A percentile compares a stretch with the other conserved stretches of the same genome.
phyloP scores from a whole-genome alignment of 2,797 vertebrate species.

The Leuciscus waleckii region DNA sequence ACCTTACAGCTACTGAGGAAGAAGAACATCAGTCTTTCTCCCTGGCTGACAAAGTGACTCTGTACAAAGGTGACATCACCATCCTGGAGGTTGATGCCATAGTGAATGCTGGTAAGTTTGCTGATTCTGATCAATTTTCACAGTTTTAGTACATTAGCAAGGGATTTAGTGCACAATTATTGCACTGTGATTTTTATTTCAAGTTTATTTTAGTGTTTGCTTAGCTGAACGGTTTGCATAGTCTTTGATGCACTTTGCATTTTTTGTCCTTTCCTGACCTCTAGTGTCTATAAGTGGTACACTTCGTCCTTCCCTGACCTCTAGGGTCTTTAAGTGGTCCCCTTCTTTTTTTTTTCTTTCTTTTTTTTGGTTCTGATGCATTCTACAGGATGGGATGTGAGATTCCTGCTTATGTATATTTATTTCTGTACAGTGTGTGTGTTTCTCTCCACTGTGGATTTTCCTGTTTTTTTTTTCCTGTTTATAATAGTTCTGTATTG shows the following conservation, averaged over 20 bases:
- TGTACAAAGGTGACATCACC: slow-evolving; percentile 97
- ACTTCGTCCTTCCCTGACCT: slow-evolving; percentile 68
- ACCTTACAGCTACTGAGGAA: slow-evolving; percentile 76
- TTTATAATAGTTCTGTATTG: neutral
- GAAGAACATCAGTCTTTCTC: slow-evolving; percentile 79
- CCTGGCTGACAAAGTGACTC: slow-evolving; percentile 91
- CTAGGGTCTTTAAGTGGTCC: slow-evolving; percentile 68
- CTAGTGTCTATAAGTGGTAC: slow-evolving; percentile 68
- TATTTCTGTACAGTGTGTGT: neutral
- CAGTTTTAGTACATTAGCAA: too few species aligned
- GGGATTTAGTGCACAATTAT: neutral
- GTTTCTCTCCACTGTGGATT: neutral
- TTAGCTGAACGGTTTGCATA: neutral
- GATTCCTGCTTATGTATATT: neutral
- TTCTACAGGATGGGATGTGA: neutral
- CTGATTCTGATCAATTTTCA: neutral
- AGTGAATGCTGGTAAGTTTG: slow-evolving; percentile 94
- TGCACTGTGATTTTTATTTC: neutral
- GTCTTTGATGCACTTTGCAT: neutral
- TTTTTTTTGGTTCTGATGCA: too few species aligned
- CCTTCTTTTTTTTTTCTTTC: neutral
- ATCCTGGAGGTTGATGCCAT: slow-evolving; percentile 94
- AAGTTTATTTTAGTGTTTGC: neutral
- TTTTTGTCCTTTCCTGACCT: slow-evolving; percentile 69
- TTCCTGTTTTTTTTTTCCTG: neutral